Percentiles rank a stretch among this genome's conserved stretches.
Evolutionary conservation across 2,888 invertebrate species (phyloP).

Genomic region (Lycia hirtaria): DNA sequence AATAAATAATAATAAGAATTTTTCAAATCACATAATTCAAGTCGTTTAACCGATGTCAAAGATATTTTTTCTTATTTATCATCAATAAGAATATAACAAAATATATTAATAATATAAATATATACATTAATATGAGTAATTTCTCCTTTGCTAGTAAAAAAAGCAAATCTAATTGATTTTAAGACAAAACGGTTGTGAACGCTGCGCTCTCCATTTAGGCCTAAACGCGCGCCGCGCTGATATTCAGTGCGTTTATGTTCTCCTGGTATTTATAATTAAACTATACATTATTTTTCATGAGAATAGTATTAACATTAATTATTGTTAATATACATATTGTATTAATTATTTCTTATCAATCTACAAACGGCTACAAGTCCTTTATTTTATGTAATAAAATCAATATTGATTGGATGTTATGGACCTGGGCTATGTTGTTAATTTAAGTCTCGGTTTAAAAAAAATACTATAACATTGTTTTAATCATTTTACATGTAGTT

Average conservation of each 20-base stretch:
- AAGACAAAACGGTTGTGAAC: not conserved
- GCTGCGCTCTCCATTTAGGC: conserved; percentile 47
- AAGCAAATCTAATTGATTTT: not conserved
- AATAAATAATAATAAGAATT: no score
- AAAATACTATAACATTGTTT: no score
- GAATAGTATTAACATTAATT: no score
- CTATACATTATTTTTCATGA: conserved; percentile 38
- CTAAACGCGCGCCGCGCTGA: conserved; percentile 40
- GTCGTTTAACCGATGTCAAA: no score
- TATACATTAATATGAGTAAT: no score
- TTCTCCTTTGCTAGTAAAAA: no score
- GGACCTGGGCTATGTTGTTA: not conserved
- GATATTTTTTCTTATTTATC: no score
- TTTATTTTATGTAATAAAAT: not conserved
- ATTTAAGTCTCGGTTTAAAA: not conserved
- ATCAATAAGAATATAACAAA: no score
- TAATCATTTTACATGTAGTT: no score
- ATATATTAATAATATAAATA: no score
- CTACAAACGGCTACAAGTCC: no score
- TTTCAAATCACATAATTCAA: no score
- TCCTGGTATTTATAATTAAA: conserved; percentile 57
- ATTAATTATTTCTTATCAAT: not conserved
- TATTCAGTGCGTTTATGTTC: conserved; percentile 41
- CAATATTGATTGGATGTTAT: not conserved
- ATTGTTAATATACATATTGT: not conserved